These are phyloP conservation scores for Ichneumon xanthorius DNA, from an alignment of 2,888 invertebrate genomes.

Conservation along the genomic window DNA sequence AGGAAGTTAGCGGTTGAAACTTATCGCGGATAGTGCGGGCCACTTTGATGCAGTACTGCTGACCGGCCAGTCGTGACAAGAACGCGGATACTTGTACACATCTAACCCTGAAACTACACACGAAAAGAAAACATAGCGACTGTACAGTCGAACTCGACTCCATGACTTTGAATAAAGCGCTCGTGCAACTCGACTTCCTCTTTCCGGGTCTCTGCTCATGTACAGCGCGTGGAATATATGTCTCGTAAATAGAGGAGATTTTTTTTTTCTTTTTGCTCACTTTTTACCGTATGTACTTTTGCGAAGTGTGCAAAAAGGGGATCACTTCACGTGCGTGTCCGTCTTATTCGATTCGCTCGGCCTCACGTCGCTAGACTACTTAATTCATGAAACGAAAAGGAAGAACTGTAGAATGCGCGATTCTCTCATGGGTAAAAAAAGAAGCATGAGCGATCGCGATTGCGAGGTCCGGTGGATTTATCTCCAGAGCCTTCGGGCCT, in stretches of 20 bases:
- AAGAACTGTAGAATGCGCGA: slow-evolving; percentile 45
- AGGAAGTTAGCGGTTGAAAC: slow-evolving; percentile 31
- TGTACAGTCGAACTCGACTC: slow-evolving; percentile 42
- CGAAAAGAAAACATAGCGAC: neutral
- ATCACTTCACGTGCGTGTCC: slow-evolving; percentile 28
- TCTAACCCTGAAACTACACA: slow-evolving; percentile 26
- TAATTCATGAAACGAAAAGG: slow-evolving; percentile 62
- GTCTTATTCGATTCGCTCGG: slow-evolving; percentile 21
- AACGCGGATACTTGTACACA: slow-evolving; percentile 52
- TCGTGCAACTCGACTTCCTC: slow-evolving; percentile 58
- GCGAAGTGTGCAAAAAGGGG: slow-evolving; percentile 13
- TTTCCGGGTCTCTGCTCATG: slow-evolving; percentile 58
- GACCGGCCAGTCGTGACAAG: slow-evolving; percentile 51
- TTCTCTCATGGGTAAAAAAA: slow-evolving; percentile 28
- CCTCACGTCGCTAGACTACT: slow-evolving; percentile 50
- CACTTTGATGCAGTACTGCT: slow-evolving; percentile 19
- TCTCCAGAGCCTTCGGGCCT: neutral
- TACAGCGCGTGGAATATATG: slow-evolving; percentile 1
- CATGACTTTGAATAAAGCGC: slow-evolving; percentile 63
- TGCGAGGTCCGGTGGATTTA: slow-evolving; percentile 52
- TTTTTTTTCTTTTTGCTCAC: slow-evolving; percentile 33
- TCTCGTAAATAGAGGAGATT: slow-evolving; percentile 42
- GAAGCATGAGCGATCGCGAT: slow-evolving; percentile 49
- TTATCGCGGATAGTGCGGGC: slow-evolving; percentile 23
- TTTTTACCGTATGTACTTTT: slow-evolving; percentile 32